Evolutionary conservation across 2,888 invertebrate genomes (phyloP).

Genomic region (Plagodis pulveraria): DNA sequence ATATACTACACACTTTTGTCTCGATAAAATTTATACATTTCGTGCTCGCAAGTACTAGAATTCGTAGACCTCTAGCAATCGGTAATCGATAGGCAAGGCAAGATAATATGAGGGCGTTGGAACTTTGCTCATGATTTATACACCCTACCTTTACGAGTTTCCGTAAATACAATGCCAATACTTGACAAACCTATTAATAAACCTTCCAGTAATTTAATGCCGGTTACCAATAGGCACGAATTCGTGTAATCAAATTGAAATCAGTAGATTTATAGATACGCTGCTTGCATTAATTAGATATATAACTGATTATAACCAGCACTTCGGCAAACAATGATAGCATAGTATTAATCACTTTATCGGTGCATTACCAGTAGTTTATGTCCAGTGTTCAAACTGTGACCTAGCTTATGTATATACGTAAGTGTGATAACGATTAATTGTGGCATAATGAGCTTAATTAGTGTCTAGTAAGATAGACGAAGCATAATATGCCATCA

Average conservation of each 20-base stretch:
- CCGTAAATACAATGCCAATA: constrained; percentile 48
- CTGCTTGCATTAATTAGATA: constrained; percentile 22
- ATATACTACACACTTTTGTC: too few relatives aligned
- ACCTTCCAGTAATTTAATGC: constrained; percentile 27
- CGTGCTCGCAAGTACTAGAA: too few relatives aligned
- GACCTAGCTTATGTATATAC: constrained; percentile 29
- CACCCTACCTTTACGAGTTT: constrained; percentile 45
- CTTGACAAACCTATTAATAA: constrained; percentile 38
- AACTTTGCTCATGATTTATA: constrained; percentile 61
- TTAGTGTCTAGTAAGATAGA: constrained; percentile 28
- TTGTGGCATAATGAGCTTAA: constrained; percentile 39
- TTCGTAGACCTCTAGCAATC: constrained; percentile 35
- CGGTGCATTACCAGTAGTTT: constrained; percentile 23
- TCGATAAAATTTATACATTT: too few relatives aligned
- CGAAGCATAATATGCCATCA: constrained; percentile 4
- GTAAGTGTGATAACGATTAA: constrained; percentile 32
- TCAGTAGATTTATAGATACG: constrained; percentile 25
- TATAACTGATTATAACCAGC: constrained; percentile 23
- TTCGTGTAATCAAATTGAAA: constrained; percentile 29
- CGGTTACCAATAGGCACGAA: constrained; percentile 24
- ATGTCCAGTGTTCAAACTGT: constrained; percentile 29
- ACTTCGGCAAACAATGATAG: constrained; percentile 23
- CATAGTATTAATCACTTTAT: constrained; percentile 27
- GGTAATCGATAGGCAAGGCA: constrained; percentile 49
- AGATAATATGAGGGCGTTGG: constrained; percentile 47